These are phyloP conservation scores for Chelmon rostratus DNA, from an alignment of 2,797 vertebrate genomes.

Conservation along the genomic window DNA sequence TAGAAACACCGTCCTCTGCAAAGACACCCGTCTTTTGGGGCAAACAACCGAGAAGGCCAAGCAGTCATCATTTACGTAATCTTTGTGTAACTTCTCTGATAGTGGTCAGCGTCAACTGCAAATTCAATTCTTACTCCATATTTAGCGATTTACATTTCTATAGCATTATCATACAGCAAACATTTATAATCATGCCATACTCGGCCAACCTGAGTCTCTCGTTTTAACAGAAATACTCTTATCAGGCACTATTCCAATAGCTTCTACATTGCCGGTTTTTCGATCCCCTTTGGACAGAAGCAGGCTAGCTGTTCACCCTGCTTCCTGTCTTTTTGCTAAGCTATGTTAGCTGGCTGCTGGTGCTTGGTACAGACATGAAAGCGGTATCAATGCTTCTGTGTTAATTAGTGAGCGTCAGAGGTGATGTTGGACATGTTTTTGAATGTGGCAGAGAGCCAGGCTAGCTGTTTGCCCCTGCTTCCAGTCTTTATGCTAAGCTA, in stretches of 20 bases:
- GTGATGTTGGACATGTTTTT: no score
- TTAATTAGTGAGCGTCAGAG: no score
- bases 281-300: background rate
- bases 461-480: background rate
- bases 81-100: background rate
- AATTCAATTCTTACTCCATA: background rate
- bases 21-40: background rate
- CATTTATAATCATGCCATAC: background rate
- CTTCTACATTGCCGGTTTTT: background rate
- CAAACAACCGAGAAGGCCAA: background rate
- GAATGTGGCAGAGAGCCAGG: no score
- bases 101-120: background rate
- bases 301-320: no score
- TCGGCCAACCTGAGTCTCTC: background rate
- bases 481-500: background rate
- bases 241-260: background rate
- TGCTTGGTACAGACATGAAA: no score
- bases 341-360: no score
- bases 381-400: no score
- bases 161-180: background rate
- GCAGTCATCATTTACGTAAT: background rate
- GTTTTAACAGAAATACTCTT: background rate
- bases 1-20: constrained; percentile 19
- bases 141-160: background rate
- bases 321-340: no score